phyloP scores from a whole-genome alignment of 2,113 vertebrate genomes.

The Cisticola juncidis region DNA sequence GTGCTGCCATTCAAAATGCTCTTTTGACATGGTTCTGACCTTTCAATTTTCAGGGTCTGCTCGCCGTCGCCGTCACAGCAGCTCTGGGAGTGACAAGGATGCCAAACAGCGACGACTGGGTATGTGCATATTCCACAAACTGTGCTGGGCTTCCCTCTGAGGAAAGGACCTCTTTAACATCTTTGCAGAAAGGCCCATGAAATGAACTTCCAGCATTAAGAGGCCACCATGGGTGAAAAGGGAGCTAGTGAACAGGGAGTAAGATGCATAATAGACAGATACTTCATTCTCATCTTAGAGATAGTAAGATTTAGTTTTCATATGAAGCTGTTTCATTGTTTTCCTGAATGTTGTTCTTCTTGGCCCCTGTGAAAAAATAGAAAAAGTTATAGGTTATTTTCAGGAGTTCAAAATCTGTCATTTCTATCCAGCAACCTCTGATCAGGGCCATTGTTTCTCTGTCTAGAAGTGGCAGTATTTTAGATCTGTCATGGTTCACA shows the following conservation, averaged over 20 bases:
- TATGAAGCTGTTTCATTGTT: neutral
- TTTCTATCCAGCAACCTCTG: neutral
- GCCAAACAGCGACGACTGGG: conserved; percentile 20
- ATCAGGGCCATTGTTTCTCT: neutral
- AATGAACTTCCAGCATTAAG: neutral
- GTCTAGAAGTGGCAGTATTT: neutral
- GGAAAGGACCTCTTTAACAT: neutral
- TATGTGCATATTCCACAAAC: neutral
- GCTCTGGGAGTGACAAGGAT: neutral
- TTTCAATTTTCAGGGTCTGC: neutral
- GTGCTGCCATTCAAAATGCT: neutral
- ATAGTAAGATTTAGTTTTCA: neutral
- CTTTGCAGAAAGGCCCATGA: neutral
- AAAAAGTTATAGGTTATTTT: neutral
- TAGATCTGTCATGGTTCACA: neutral
- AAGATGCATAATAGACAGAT: neutral
- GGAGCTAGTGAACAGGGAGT: neutral
- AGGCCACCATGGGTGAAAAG: neutral
- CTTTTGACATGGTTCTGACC: neutral
- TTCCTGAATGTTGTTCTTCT: neutral
- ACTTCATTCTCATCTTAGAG: neutral
- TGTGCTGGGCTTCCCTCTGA: neutral
- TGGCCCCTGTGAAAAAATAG: neutral
- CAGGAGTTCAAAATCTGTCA: neutral
- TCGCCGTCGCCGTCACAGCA: neutral